These are phyloP conservation scores for Ormyrus thymus DNA, from an alignment of 2,888 invertebrate species.

Conservation along the genomic window DNA sequence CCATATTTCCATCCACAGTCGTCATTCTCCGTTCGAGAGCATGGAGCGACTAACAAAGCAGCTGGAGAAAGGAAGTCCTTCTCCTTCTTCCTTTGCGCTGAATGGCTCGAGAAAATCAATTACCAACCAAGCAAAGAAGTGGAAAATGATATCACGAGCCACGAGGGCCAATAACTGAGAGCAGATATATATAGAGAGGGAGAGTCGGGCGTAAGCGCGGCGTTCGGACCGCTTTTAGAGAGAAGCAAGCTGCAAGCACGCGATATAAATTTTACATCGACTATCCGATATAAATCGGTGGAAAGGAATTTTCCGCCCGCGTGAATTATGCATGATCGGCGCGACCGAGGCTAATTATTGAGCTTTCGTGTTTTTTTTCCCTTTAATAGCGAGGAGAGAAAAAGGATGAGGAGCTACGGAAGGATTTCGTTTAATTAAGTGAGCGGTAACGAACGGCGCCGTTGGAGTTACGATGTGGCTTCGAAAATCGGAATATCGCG, in stretches of 20 bases:
- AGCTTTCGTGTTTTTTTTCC: background rate
- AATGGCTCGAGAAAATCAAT: constrained; percentile 63
- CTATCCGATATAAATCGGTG: background rate
- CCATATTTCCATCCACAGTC: too few species aligned
- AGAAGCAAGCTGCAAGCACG: background rate
- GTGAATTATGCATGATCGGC: background rate
- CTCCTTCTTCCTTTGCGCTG: constrained; percentile 32
- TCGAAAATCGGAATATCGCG: too few species aligned
- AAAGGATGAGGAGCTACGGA: background rate
- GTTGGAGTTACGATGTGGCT: too few species aligned
- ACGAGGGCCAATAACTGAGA: background rate
- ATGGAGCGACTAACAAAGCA: background rate
- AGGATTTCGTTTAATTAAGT: constrained; percentile 3
- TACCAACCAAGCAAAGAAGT: constrained; percentile 57
- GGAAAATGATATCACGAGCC: constrained; percentile 63
- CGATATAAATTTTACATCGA: constrained; percentile 18
- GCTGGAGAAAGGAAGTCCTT: background rate
- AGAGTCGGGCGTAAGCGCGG: background rate
- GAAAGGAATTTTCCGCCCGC: background rate
- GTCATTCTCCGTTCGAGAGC: background rate
- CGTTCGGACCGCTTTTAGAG: constrained; percentile 3
- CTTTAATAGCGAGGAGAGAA: constrained; percentile 2
- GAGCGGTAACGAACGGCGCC: too few species aligned
- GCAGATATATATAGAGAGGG: background rate
- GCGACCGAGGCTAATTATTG: background rate